Percentiles rank a stretch among this genome's conserved stretches.
phyloP scores from a whole-genome alignment of 2,113 vertebrate genomes.

The Kryptolebias marmoratus region DNA sequence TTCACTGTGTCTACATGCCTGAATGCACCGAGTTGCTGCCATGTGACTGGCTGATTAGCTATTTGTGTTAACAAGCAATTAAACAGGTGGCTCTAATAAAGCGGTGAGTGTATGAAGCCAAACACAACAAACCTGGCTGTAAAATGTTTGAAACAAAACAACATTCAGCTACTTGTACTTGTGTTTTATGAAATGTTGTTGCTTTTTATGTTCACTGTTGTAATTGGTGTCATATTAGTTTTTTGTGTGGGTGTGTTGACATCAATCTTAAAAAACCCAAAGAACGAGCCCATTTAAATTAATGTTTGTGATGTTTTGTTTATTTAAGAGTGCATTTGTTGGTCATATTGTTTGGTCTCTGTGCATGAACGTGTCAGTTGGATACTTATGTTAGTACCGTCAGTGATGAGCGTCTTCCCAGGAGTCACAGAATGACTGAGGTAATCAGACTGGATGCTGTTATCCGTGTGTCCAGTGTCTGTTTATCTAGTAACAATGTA shows the following conservation, averaged over 20 bases:
- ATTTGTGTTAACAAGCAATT: neutral
- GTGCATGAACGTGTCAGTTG: conserved; percentile 29
- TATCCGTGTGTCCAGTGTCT: conserved; percentile 76
- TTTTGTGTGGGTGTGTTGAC: no score
- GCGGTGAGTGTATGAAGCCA: neutral
- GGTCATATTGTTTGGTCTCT: conserved; percentile 26
- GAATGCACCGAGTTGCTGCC: neutral
- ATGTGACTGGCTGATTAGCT: neutral
- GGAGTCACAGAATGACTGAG: conserved; percentile 69
- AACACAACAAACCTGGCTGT: neutral
- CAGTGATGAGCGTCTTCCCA: conserved; percentile 60
- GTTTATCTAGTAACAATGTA: conserved; percentile 86
- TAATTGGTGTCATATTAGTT: neutral
- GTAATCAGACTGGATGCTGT: conserved; percentile 74
- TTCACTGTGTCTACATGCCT: neutral
- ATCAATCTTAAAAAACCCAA: neutral
- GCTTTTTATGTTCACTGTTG: neutral
- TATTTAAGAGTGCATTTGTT: conserved; percentile 10
- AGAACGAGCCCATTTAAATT: conserved; percentile 1
- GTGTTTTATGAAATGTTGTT: neutral
- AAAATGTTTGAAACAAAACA: neutral
- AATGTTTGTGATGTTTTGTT: neutral
- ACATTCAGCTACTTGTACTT: no score
- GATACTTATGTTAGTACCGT: conserved; percentile 50
- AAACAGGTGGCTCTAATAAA: neutral